phyloP scores from a whole-genome alignment of 2,888 invertebrate genomes.

The Chrysolina haemoptera region DNA sequence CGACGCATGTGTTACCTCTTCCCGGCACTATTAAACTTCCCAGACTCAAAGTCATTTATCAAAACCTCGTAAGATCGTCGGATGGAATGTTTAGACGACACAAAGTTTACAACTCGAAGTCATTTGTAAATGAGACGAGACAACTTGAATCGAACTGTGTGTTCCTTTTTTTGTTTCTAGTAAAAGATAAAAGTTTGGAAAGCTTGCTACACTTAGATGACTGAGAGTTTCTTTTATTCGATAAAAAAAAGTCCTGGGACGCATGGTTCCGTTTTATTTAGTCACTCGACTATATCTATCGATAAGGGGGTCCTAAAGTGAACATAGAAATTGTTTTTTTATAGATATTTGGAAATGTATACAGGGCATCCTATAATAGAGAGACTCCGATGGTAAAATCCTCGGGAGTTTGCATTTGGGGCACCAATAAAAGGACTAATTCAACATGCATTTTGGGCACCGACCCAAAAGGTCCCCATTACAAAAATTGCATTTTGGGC shows the following conservation, averaged over 20 bases:
- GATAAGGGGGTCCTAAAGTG: too few species aligned
- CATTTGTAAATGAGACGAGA: conserved; percentile 46
- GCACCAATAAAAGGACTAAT: too few species aligned
- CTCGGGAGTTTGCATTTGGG: too few species aligned
- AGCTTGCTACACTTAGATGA: conserved; percentile 8
- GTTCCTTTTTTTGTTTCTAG: conserved; percentile 31
- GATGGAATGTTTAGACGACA: conserved; percentile 34
- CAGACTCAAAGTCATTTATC: conserved; percentile 47
- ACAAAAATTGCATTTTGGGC: too few species aligned
- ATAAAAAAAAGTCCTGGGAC: not conserved
- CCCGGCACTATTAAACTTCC: conserved; percentile 47
- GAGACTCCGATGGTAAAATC: too few species aligned
- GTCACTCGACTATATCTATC: too few species aligned
- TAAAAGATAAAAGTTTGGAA: conserved; percentile 40
- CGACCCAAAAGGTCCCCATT: too few species aligned
- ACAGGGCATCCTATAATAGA: too few species aligned
- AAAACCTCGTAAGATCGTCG: conserved; percentile 39
- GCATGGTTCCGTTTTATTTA: not conserved
- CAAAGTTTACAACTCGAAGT: conserved; percentile 46
- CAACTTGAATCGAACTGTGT: conserved; percentile 37
- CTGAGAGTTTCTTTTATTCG: not conserved
- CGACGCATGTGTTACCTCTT: conserved; percentile 44
- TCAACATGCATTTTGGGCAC: too few species aligned
- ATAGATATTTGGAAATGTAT: too few species aligned
- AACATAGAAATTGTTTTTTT: too few species aligned